These are phyloP conservation scores for Girardinichthys multiradiatus DNA, from an alignment of 2,113 vertebrate genomes.

Conservation along the genomic window DNA sequence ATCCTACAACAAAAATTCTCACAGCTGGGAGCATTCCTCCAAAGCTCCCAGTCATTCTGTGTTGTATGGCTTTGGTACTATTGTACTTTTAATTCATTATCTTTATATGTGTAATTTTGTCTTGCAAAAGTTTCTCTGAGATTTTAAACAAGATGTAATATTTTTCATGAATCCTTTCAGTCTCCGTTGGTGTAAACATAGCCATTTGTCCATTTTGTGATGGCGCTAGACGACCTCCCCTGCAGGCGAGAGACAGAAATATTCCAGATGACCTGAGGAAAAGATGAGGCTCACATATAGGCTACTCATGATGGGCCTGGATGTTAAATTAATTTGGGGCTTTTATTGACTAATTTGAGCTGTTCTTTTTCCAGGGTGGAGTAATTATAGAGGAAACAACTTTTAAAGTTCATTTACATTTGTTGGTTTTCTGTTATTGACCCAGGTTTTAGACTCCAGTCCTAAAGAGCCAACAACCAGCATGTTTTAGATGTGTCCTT, in stretches of 20 bases:
- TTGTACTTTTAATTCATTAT: neutral
- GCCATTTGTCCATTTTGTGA: neutral
- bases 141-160: neutral
- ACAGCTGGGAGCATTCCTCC: neutral
- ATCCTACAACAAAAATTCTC: neutral
- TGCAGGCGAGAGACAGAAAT: conserved; percentile 20
- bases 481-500: too few species aligned
- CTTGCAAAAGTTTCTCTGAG: neutral
- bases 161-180: conserved; percentile 3
- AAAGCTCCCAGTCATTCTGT: neutral
- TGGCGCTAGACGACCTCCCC: neutral
- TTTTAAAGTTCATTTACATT: too few species aligned
- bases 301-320: neutral
- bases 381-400: too few species aligned
- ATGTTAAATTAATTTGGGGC: too few species aligned
- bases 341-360: too few species aligned
- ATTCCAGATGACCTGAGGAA: neutral
- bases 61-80: conserved; percentile 8
- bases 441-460: too few species aligned
- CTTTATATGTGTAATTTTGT: neutral
- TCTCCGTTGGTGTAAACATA: conserved; percentile 8
- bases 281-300: neutral
- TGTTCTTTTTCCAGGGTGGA: too few species aligned
- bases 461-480: too few species aligned
- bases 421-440: too few species aligned